Base-by-base conservation (phyloP, 2,113 vertebrate genomes). In the Pteropus alecto region DNA sequence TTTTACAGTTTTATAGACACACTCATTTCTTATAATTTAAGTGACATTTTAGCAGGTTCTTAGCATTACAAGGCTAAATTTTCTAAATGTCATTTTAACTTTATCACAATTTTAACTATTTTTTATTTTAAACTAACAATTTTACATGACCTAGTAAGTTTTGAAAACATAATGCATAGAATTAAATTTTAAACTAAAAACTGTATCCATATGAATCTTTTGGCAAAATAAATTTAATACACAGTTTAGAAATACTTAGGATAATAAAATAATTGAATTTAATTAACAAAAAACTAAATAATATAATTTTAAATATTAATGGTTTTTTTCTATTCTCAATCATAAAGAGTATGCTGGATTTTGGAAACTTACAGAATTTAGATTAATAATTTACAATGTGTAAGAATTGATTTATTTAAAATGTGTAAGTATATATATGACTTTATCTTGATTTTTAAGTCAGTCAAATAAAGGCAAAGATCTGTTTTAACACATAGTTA, bases 331-430 rank as follows among this genome's bases (percentile, higher is more conserved):
- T 63, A 65, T 33, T 73, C 26, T 74, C 9, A 84, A 41, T 41
- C 76, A 56, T 73, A 88, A 70, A 51, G 33, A 79, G 1, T 51
- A 56, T 58, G 3, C 2, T 78, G 38, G 7, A n/a, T 70, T 87
- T 90, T 61, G 83, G 16, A 97, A 94, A 76, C 84, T 26, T 88
- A 87, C 7, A 68, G 38, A 92, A 11, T 18, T 73, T 79, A 38
- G n/a, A 83, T 89, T 70, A 92, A 51, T 58, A 90, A 87, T 87
- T 87, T 87, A 13, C 13, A 87, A 26, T 82, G 19, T 92, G 9
- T 33, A 97, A 87, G 18, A 79, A 90, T 73, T 87, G 15, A 38
- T 9, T 68, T n/a, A 86, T 78, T 95, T 83, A 38, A 93, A 90
- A 89, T 10, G 6, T 33, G 78, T 4, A 38, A 2, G 38, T 67